Percentiles rank a stretch among this genome's conserved stretches.
Conservation (phyloP, 2,113 vertebrate species). For the Planiliza haematocheilus region DNA sequence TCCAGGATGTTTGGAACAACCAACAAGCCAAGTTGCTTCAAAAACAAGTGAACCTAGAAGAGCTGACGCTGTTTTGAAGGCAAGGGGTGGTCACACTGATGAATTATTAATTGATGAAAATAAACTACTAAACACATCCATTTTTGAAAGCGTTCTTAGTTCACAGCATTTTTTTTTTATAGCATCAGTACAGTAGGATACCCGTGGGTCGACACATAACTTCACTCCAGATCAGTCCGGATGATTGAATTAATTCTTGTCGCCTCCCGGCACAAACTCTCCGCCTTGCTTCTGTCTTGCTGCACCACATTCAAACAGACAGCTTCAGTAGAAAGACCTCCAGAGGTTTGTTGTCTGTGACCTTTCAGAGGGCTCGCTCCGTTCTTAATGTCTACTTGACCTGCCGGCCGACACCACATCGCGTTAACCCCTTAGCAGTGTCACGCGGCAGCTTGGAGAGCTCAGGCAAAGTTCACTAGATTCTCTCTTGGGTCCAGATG, state of each 20-base stretch:
- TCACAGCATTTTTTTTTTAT: no score
- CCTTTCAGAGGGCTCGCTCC: slow-evolving; percentile 20
- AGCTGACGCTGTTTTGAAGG: no score
- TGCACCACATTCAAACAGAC: background rate
- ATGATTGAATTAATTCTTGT: background rate
- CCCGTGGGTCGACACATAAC: background rate
- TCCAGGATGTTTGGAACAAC: no score
- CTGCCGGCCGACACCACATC: background rate
- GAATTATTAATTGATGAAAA: no score
- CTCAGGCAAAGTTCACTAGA: slow-evolving; percentile 1
- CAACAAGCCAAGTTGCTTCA: no score
- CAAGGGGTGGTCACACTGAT: no score
- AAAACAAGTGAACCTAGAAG: no score
- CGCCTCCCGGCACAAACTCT: background rate
- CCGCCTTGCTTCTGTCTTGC: background rate
- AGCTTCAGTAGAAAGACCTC: background rate
- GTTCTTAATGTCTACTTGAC: slow-evolving; percentile 28
- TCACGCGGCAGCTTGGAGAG: background rate
- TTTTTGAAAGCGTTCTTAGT: no score
- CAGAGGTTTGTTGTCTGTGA: slow-evolving; percentile 24
- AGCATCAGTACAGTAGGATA: background rate
- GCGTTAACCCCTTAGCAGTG: slow-evolving; percentile 15
- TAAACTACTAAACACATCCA: no score
- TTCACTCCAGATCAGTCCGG: background rate
- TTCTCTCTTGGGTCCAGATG: background rate